Base-by-base conservation (phyloP, 2,888 invertebrate species). In the Leucophenga maculata region DNA sequence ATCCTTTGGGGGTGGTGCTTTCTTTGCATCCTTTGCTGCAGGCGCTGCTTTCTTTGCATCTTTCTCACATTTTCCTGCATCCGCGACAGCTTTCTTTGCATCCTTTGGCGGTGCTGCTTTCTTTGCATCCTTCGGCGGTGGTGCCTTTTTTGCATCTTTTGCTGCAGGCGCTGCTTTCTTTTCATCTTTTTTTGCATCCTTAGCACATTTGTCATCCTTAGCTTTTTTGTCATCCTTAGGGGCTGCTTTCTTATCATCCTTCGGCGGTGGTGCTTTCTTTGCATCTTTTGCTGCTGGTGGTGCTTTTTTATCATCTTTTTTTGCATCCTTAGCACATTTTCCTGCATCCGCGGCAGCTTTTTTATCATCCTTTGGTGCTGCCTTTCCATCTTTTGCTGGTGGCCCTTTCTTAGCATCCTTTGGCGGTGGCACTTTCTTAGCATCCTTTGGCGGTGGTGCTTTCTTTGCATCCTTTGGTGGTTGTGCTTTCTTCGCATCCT, bases 291-390 rank as follows among this genome's bases (percentile, higher is more conserved):
- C 8, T n/a, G n/a, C n/a, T n/a, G n/a, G n/a, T n/a, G n/a, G n/a
- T n/a, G n/a, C n/a, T n/a, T n/a, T n/a, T n/a, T n/a, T n/a, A n/a
- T n/a, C n/a, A n/a, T n/a, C 74, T 67, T 31, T 69, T 46, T 60
- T 65, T 72, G 16, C 55, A 6, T 46, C 62, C 6, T 26, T 8
- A 13, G 11, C 46, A 14, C 20, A n/a, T 14, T 62, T 46, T 16
- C 6, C n/a, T 14, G 48, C 3, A 6, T 62, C 20, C 46, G 32
- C 3, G 32, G 8, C 3, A 8, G 39, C 13, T 60, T 60, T 32
- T 31, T 31, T 32, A 32, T 6, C 72, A 73, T n/a, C n/a, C n/a
- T n/a, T n/a, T n/a, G n/a, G n/a, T n/a, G 39, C 9, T 9, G 72
- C 39, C 50, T 55, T n/a, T 0, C 32, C 18, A 18, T 59, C 8